Base-by-base conservation (phyloP, 2,113 vertebrate genomes). In the Glaucidium brasilianum region DNA sequence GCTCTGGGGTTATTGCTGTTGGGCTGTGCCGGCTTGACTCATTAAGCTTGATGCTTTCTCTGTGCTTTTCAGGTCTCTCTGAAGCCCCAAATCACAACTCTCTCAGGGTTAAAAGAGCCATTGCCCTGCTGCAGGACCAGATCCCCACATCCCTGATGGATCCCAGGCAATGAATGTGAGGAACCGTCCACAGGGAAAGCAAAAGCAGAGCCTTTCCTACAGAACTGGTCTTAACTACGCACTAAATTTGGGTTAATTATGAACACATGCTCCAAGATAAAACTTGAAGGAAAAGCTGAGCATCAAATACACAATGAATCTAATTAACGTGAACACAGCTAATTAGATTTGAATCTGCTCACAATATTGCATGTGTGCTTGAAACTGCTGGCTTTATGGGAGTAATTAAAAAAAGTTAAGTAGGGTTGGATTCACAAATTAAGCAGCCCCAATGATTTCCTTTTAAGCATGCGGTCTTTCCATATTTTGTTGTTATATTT, bases 271-370 rank as follows among this genome's bases (percentile, higher is more conserved):
- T 94, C 77, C 41, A 29, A 96, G 96, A 97, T 85, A 91, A 90
- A 95, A 93, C 77, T 94, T 72, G 62, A 95, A 96, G 95, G 92
- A 95, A 96, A 74, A 95, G 69, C 74, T 66, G 69, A 95, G 92
- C 95, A 85, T 94, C 95, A 92, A 95, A 85, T 56, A 91, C 86
- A 88, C 92, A 95, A 92, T 94, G 86, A 97, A 95, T 95, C 92
- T 95, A 90, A 97, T 97, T 96, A 97, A 97, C 29, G 7, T 62
- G 92, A 95, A 66, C 91, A 79, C 53, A 91, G 91, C 89, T 97
- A 97, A 97, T 97, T 96, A 95, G 95, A 95, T 94, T 92, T 79
- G 92, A 97, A 97, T 96, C 92, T 95, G 78, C 84, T 96, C 53
- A 6, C 89, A 53, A 19, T 92, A 64, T 69, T 75, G 69, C 29